phyloP scores from a whole-genome alignment of 2,888 invertebrate species.

The Callosobruchus maculatus region DNA sequence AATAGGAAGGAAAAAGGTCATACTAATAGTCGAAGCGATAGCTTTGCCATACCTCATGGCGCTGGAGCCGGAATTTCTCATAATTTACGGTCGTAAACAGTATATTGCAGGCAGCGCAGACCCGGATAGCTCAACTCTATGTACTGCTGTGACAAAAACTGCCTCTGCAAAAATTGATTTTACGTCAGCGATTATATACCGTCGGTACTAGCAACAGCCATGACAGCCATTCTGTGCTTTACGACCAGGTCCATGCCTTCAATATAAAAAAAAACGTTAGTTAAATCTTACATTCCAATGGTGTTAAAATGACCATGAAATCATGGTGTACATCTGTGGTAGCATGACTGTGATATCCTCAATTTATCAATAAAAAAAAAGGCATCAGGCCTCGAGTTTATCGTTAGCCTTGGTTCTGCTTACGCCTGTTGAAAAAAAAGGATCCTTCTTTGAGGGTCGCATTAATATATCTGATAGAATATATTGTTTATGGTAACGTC shows the following conservation, averaged over 20 bases:
- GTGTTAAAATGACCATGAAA: too few relatives aligned
- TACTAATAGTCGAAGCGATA: background rate
- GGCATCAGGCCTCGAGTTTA: too few relatives aligned
- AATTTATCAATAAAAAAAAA: too few relatives aligned
- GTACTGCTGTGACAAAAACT: background rate
- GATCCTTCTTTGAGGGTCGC: background rate
- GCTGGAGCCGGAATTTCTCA: background rate
- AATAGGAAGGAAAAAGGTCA: background rate
- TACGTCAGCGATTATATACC: background rate
- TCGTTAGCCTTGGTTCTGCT: background rate
- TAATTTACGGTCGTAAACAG: background rate
- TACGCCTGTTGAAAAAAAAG: background rate
- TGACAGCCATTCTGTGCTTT: too few relatives aligned
- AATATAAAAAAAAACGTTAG: too few relatives aligned
- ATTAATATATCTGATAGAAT: background rate
- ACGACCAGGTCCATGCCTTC: too few relatives aligned
- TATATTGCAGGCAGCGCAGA: background rate
- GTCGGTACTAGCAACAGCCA: too few relatives aligned
- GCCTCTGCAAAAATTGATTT: background rate
- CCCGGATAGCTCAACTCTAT: background rate
- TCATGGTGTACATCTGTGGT: too few relatives aligned
- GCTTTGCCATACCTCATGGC: background rate
- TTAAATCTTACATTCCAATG: too few relatives aligned
- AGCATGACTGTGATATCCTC: too few relatives aligned
- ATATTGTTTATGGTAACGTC: background rate